phyloP scores from a whole-genome alignment of 2,113 vertebrate genomes.

The Misgurnus mizolepis region DNA sequence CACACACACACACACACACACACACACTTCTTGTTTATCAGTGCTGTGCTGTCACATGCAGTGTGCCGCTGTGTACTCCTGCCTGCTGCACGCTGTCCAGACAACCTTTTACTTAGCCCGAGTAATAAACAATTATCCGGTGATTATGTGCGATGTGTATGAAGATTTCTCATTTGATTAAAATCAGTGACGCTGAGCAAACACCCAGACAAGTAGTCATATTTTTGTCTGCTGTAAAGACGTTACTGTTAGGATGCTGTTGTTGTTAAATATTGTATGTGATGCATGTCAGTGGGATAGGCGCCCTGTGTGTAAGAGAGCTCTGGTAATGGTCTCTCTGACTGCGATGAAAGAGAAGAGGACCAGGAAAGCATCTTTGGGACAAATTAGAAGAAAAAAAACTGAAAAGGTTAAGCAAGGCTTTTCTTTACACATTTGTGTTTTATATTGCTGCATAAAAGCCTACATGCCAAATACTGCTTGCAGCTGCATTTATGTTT shows the following conservation, averaged over 20 bases:
- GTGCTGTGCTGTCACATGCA: conserved; percentile 31
- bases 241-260: background rate
- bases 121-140: conserved; percentile 49
- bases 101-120: conserved; percentile 44
- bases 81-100: conserved; percentile 14
- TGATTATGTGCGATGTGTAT: conserved; percentile 45
- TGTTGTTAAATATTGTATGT: background rate
- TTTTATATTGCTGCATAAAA: too few relatives aligned
- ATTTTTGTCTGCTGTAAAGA: background rate
- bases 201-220: background rate
- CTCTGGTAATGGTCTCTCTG: conserved; percentile 7
- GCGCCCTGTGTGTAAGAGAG: background rate
- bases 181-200: background rate
- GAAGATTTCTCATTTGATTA: conserved; percentile 36
- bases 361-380: background rate
- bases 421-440: too few relatives aligned
- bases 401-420: too few relatives aligned
- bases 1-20: too few relatives aligned
- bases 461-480: too few relatives aligned
- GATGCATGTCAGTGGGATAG: background rate
- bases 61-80: conserved; percentile 30
- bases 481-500: too few relatives aligned
- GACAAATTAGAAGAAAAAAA: too few relatives aligned
- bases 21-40: conserved; percentile 15
- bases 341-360: conserved; percentile 23